Base-by-base conservation (phyloP, 2,113 vertebrate genomes). In the Neolamprologus brichardi region DNA sequence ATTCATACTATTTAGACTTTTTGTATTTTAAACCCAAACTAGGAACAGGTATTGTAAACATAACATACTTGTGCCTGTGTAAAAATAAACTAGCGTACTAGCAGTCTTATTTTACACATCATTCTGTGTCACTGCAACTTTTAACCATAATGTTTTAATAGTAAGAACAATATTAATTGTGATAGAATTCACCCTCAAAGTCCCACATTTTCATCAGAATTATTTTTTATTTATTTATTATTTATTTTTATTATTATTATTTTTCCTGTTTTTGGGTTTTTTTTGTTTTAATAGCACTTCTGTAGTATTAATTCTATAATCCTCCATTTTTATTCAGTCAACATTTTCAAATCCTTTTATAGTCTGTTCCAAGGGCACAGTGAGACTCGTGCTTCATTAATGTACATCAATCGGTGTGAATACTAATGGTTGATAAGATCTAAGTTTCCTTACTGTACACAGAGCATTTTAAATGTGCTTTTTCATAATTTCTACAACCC, bases 21-120 rank as follows among this genome's bases (percentile, higher is more conserved):
- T 13, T 64, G 60, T 13, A 0, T 64, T 37, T 7, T 64, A 64
- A 37, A 62, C 17, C 10, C 3, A 0, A 64, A 64, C 60, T 64
- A 5, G 60, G 60, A 64, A 37, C 49, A n/a, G 18, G 49, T 52
- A 52, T 10, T 52, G 18, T 1, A 52, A 52, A n/a, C 10, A 37
- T 37, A 12, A 64, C 0, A 37, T 64, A 37, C 60, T 37, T 64
- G 30, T 37, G 60, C 0, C 30, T 37, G 60, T 34, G 30, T 64
- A n/a, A 64, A 64, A 64, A 64, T 64, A 64, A 34, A 12, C 60
- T 34, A 62, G 30, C 1, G 30, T 34, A 34, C 1, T 62, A 34
- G 62, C 34, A 23, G 34, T 39, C 34, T 41, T 70, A 70, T 20
- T 70, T 41, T 39, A 41, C 34, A 23, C 32, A 41, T 41, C n/a